phyloP scores from a whole-genome alignment of 2,113 vertebrate genomes.

The Phaethornis superciliosus region DNA sequence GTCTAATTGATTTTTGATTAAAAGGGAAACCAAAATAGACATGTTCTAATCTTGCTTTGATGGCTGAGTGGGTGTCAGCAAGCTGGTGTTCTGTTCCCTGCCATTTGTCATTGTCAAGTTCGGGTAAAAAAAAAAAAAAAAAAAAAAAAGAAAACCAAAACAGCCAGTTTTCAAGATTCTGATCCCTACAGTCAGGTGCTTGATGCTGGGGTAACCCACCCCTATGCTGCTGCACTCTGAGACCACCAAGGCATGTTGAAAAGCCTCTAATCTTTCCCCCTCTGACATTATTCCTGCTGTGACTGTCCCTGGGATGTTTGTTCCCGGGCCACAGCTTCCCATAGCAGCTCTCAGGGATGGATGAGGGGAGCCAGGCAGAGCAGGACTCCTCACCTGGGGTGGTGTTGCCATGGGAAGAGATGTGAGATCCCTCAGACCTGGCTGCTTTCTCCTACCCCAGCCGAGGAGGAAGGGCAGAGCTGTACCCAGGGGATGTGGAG shows the following conservation, averaged over 20 bases:
- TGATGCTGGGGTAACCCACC: background rate
- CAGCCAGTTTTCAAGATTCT: background rate
- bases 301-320: no score
- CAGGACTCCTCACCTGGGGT: background rate
- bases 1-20: conserved; percentile 59
- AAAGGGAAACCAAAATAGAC: conserved; percentile 35
- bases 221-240: background rate
- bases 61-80: conserved; percentile 11
- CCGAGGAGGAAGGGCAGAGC: background rate
- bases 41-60: conserved; percentile 32
- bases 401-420: background rate
- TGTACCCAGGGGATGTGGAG: fast-evolving
- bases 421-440: background rate
- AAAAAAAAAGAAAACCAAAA: background rate
- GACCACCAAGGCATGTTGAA: fast-evolving
- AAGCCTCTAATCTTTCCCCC: background rate
- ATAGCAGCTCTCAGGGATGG: background rate
- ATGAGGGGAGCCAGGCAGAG: background rate
- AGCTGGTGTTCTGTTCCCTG: conserved; percentile 1
- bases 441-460: background rate
- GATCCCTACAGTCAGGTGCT: background rate
- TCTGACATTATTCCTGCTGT: background rate
- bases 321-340: background rate
- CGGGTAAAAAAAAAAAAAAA: background rate
- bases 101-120: conserved; percentile 23